Conservation (phyloP, 1,140 invertebrate genomes). For the Spodoptera frugiperda region DNA sequence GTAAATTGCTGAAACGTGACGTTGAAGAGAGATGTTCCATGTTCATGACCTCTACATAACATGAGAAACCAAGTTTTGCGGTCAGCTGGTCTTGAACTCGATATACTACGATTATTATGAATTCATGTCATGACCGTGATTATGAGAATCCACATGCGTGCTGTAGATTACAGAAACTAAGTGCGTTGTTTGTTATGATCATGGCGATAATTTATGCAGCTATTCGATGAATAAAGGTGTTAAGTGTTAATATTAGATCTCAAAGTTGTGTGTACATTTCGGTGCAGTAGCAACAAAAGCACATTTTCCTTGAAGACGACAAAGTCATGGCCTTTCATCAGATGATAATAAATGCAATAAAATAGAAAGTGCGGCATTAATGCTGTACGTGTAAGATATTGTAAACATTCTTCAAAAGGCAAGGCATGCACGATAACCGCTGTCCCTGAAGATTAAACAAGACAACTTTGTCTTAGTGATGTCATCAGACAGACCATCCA, state of each 20-base stretch:
- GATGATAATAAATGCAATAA: conserved; percentile 4
- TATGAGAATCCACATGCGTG: conserved; percentile 42
- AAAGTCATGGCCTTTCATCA: background rate
- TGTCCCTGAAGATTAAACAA: conserved; percentile 41
- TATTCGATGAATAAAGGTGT: conserved; percentile 7
- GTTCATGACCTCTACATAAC: conserved; percentile 33
- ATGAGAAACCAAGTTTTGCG: conserved; percentile 42
- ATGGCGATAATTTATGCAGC: conserved; percentile 13
- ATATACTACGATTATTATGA: conserved; percentile 43
- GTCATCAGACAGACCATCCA: conserved; percentile 30
- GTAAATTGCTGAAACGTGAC: conserved; percentile 21
- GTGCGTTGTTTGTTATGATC: conserved; percentile 35
- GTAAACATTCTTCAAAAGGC: conserved; percentile 43
- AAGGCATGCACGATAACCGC: conserved; percentile 34
- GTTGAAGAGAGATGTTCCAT: conserved; percentile 13
- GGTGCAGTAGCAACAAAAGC: background rate
- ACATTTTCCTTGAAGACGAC: no score
- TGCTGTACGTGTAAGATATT: conserved; percentile 19
- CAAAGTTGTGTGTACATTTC: background rate
- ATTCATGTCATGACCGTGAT: conserved; percentile 47
- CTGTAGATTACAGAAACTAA: conserved; percentile 38
- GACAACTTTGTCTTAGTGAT: conserved; percentile 40
- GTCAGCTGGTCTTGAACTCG: conserved; percentile 46
- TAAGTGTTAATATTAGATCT: conserved; percentile 14
- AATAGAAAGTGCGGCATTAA: conserved; percentile 23